phyloP scores from a whole-genome alignment of 2,888 invertebrate genomes.

The Tricholauxania praeusta region DNA sequence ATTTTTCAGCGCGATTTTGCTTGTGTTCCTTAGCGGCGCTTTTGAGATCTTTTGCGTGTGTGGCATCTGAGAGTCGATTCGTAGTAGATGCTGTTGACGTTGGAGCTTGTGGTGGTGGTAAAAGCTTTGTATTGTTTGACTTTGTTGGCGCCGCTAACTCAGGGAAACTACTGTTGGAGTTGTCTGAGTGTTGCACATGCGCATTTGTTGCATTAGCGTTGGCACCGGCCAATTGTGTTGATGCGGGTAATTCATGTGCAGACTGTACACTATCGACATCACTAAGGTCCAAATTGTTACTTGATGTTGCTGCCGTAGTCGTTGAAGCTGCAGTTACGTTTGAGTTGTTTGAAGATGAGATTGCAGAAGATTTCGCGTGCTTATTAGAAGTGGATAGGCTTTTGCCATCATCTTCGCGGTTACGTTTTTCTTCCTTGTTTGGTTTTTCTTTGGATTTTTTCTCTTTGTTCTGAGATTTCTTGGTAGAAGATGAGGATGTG shows the following conservation, averaged over 20 bases:
- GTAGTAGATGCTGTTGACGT: conserved; percentile 40
- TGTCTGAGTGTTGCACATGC: conserved; percentile 59
- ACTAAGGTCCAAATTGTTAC: conserved; percentile 58
- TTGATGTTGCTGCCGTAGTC: conserved; percentile 30
- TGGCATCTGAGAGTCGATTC: conserved; percentile 12
- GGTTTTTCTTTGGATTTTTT: conserved; percentile 59
- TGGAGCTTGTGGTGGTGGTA: conserved; percentile 41
- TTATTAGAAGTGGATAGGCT: conserved; percentile 44
- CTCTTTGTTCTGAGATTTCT: conserved; percentile 54
- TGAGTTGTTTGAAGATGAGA: conserved; percentile 29
- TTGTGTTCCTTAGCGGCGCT: conserved; percentile 44
- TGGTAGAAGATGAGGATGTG: conserved; percentile 38
- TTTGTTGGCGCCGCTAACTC: conserved; percentile 58
- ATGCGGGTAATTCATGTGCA: conserved; percentile 51
- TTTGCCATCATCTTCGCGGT: conserved; percentile 43
- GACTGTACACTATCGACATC: conserved; percentile 62
- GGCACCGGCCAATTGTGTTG: conserved; percentile 31
- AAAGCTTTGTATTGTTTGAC: conserved; percentile 7
- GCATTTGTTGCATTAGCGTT: conserved; percentile 21
- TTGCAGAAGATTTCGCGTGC: conserved; percentile 40
- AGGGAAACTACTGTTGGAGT: conserved; percentile 65
- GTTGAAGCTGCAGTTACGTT: conserved; percentile 20
- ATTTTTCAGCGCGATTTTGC: conserved; percentile 32
- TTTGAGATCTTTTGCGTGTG: conserved; percentile 30
- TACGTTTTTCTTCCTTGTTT: conserved; percentile 58